These are phyloP conservation scores for Sminthopsis crassicaudata DNA, from an alignment of 2,113 vertebrate genomes.

Conservation along the genomic window DNA sequence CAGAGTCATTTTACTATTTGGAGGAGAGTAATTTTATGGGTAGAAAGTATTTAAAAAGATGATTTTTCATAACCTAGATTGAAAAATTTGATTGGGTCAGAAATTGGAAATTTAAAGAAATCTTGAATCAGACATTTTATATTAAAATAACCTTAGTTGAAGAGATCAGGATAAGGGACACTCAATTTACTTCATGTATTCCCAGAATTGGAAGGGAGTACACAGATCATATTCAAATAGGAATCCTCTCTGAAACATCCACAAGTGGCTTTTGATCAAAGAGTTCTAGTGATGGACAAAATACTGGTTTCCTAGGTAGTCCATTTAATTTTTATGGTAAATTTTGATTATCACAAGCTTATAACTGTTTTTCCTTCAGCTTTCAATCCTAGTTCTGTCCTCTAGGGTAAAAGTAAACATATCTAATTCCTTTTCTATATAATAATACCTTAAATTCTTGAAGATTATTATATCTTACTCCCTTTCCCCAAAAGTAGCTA, in stretches of 20 bases:
- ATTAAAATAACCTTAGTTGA: slow-evolving; percentile 15
- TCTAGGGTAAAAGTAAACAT: too few species aligned
- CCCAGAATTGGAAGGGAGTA: not conserved
- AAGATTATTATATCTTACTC: not conserved
- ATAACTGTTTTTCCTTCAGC: not conserved
- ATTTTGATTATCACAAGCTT: not conserved
- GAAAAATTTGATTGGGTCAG: not conserved
- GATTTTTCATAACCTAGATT: not conserved
- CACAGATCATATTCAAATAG: not conserved
- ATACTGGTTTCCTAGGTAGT: not conserved
- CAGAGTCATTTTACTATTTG: not conserved
- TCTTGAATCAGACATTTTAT: slow-evolving; percentile 9
- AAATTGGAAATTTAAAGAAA: slow-evolving; percentile 17
- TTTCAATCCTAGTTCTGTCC: not conserved
- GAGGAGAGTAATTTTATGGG: not conserved
- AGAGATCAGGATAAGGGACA: not conserved
- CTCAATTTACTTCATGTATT: not conserved
- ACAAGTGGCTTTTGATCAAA: not conserved
- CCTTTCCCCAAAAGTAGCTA: not conserved
- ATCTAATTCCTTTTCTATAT: not conserved
- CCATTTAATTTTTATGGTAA: not conserved
- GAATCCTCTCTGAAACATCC: not conserved
- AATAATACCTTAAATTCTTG: not conserved
- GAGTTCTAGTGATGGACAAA: not conserved
- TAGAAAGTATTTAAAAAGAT: not conserved